Evolutionary conservation across 2,888 invertebrate genomes (phyloP), one percentile per base, ranked within the genome.

Genomic region (Hydraecia micacea): DNA sequence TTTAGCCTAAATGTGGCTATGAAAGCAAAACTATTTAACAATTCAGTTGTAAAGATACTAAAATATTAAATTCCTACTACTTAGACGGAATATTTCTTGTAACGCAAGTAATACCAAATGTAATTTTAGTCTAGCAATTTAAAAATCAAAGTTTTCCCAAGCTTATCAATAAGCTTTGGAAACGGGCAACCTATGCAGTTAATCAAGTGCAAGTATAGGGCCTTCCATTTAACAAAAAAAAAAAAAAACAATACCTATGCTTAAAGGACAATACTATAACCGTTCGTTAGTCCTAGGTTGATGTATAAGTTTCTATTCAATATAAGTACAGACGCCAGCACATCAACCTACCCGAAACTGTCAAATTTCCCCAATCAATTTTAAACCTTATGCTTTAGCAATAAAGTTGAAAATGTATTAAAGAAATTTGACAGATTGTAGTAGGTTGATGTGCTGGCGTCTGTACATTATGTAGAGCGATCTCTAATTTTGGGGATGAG

Each of bases 41-140:
- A 39, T 39, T 39, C 39, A 39, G 39, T 39, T 39, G 39, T 39
- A 1, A 9, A 39, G 21, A 46, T 73, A 7, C 21, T 25, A 81
- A 81, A 60, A 81, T 77, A 25, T 18, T 28, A 21, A 49, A 25
- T 32, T 28, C 4, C 7, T 32, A 11, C 5, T 28, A n/a, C n/a
- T n/a, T n/a, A 13, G 18, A 52, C n/a, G 21, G 6, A 32, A 13
- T 32, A 58, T 58, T 81, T 73, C n/a, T 0, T 36, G 0, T 39
- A 11, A 7, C 5, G 39, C 39, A 39, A 39, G 3, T 39, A 39
- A 39, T 6, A 39, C 39, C 39, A 39, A 39, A 39, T 39, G 9
- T 39, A 39, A 39, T 8, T 39, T 39, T 39, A 39, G 39, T 39
- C 39, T 39, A 39, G 39, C 39, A 39, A 39, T 9, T 39, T 39